Percentiles rank a stretch among this genome's conserved stretches.
Evolutionary conservation across 2,113 vertebrate genomes (phyloP).

Genomic region (Mustelus asterias): DNA sequence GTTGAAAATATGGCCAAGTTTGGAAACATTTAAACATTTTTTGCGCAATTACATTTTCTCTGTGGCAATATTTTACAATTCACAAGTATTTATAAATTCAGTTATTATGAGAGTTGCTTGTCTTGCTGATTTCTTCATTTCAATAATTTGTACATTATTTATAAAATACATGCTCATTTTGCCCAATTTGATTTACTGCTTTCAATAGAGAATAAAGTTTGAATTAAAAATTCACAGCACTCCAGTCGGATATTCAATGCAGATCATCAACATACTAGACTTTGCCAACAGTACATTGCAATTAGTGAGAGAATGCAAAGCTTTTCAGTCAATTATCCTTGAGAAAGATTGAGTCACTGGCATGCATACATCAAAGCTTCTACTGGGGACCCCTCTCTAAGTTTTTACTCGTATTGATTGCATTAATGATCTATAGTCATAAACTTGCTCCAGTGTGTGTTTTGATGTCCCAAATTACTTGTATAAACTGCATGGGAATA

Average conservation of each 20-base stretch:
- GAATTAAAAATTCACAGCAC: neutral
- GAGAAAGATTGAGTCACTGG: neutral
- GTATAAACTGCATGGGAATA: neutral
- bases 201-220: neutral
- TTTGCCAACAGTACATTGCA: neutral
- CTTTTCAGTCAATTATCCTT: neutral
- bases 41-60: neutral
- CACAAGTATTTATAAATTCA: neutral
- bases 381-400: neutral
- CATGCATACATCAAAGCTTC: neutral
- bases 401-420: slow-evolving; percentile 20
- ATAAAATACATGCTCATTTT: neutral
- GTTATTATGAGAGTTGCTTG: neutral
- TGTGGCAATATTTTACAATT: neutral
- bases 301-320: neutral
- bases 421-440: neutral
- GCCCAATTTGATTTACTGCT: neutral
- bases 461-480: neutral
- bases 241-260: neutral
- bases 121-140: neutral
- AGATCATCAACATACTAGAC: neutral
- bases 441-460: neutral
- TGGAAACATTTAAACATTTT: neutral
- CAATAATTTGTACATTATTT: neutral
- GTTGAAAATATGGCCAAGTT: neutral